phyloP scores from a whole-genome alignment of 2,113 vertebrate genomes.

The Crypturellus undulatus region DNA sequence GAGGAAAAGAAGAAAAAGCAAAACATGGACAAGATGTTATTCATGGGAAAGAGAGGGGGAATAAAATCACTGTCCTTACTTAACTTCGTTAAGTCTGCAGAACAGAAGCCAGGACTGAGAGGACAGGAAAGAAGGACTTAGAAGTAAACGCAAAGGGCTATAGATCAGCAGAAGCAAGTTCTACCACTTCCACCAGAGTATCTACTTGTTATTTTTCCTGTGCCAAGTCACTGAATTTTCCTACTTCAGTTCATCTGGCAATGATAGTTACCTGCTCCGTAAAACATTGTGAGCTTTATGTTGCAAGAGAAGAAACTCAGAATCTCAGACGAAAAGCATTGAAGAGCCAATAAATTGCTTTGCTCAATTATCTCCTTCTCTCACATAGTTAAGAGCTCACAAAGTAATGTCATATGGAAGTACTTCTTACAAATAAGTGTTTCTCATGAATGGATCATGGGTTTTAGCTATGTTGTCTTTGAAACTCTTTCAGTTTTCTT shows the following conservation, averaged over 20 bases:
- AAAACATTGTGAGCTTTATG: background rate
- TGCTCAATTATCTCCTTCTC: background rate
- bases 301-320: background rate
- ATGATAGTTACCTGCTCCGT: background rate
- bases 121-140: background rate
- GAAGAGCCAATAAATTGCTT: background rate
- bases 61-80: background rate
- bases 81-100: background rate
- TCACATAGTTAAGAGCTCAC: background rate
- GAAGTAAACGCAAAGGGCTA: background rate
- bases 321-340: background rate
- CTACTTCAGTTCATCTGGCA: background rate
- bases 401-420: background rate
- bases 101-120: background rate
- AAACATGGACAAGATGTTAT: background rate
- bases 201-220: background rate
- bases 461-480: background rate
- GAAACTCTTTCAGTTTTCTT: background rate
- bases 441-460: background rate
- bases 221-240: background rate
- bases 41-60: rapidly evolving
- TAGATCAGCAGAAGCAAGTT: background rate
- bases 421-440: background rate
- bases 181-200: background rate
- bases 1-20: background rate